These are phyloP conservation scores for Carcharodon carcharias DNA, from an alignment of 2,797 vertebrate species.

Conservation along the genomic window DNA sequence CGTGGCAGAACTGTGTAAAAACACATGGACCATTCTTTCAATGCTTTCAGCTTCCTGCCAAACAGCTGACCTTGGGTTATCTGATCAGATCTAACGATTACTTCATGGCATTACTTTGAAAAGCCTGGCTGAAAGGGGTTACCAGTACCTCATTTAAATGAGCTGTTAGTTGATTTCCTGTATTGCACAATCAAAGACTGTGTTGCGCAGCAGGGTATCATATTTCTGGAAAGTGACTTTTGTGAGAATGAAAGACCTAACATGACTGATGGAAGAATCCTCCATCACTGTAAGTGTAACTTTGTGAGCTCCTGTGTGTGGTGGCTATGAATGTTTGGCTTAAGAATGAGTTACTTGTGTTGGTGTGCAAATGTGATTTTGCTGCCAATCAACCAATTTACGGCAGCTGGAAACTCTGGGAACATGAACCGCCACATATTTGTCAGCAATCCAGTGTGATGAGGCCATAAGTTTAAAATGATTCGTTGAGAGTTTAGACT, in stretches of 20 bases:
- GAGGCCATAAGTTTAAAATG: not conserved
- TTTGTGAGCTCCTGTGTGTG: not conserved
- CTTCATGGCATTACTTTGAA: not conserved
- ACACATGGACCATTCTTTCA: not conserved
- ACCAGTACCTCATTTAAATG: not conserved
- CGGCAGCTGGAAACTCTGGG: not conserved
- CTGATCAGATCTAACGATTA: not conserved
- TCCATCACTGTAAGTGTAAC: not conserved
- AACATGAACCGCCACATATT: not conserved
- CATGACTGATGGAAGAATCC: not conserved
- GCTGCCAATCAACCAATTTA: not conserved
- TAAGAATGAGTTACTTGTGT: not conserved
- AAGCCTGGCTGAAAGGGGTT: not conserved
- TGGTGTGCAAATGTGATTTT: not conserved
- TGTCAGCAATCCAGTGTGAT: not conserved
- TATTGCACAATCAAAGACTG: slow-evolving; percentile 1
- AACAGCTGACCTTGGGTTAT: not conserved
- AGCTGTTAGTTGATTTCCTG: no score
- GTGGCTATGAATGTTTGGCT: not conserved
- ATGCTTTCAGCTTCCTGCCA: not conserved
- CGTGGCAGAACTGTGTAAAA: slow-evolving; percentile 15
- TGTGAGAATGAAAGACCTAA: not conserved
- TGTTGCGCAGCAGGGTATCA: not conserved
- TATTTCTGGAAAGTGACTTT: not conserved
- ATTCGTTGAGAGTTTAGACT: not conserved